phyloP scores from a whole-genome alignment of 2,113 vertebrate species.

The Motacilla tschutschensis region DNA sequence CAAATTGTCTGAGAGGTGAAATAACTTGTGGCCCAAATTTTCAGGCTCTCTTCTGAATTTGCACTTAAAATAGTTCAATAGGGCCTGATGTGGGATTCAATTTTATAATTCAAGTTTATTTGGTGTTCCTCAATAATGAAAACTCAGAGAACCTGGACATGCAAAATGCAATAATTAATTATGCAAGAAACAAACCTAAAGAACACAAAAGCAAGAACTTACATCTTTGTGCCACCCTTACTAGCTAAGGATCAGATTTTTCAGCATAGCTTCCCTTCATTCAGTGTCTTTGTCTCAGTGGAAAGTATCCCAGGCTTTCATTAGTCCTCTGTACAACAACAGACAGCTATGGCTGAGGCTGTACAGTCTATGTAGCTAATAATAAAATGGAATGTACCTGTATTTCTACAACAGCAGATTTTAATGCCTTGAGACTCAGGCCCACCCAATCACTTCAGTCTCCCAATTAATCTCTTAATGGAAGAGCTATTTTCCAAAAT shows the following conservation, averaged over 20 bases:
- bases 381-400: background rate
- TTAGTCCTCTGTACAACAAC: background rate
- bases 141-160: background rate
- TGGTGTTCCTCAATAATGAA: background rate
- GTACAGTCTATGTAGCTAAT: background rate
- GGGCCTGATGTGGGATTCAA: background rate
- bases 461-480: background rate
- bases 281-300: background rate
- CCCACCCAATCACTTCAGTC: background rate
- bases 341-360: background rate
- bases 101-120: background rate
- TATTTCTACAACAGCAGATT: background rate
- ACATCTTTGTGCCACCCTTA: background rate
- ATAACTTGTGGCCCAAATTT: background rate
- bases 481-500: background rate
- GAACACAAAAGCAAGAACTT: background rate
- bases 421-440: fast-evolving
- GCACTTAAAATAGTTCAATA: background rate
- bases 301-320: background rate
- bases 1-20: background rate
- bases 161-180: background rate
- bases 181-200: background rate
- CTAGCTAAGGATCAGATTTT: background rate
- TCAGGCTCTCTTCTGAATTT: background rate
- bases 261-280: background rate